Evolutionary conservation across 2,797 vertebrate species (phyloP), one percentile per base, ranked within the genome.

Genomic region (Coranthus polyacanthus): DNA sequence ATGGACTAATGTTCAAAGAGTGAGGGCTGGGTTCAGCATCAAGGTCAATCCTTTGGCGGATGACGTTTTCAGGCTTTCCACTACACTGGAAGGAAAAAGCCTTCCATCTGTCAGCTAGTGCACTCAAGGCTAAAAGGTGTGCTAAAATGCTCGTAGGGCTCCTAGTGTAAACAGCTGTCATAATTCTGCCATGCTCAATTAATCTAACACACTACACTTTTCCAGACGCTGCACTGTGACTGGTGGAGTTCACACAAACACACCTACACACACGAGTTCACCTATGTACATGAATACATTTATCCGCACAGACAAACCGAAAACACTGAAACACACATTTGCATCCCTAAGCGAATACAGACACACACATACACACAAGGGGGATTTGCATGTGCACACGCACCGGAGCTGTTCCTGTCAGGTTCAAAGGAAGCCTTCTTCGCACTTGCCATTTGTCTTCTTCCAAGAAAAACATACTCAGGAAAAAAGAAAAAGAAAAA

Each of bases 161-260:
- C 81, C 85, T 81, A 85, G 87, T 92, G 91, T 94, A 94, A 94
- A 94, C 92, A 94, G 87, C 91, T 93, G 92, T 93, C 93, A 93
- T 92, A 90, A 92, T 92, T 89, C 91, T 93, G 92, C 89, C 92
- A 93, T 82, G 90, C 86, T 92, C 90, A 93, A 92, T 92, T 91
- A 91, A 89, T 92, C 85, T 90, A 90, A 88, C 82, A 86, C 82
- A 78, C 86, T 86, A 89, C 88, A 85, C 87, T 91, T 92, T 92
- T 90, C 88, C 90, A 91, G 89, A 91, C 81, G 72, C 55, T 78
- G 79, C 72, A 57, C 75, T 72, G 78, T 21, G 62, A 78, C 83
- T 69, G 68, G 68, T 71, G 24, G 42, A 53, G 74, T 69, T 85
- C 68, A 46, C 78, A 83, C 73, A 79, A 72, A 75, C 64, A 82